Evolutionary conservation across 1,140 invertebrate genomes (phyloP), one percentile per base, ranked within the genome.

Genomic region (Ctenoplectra terminalis): DNA sequence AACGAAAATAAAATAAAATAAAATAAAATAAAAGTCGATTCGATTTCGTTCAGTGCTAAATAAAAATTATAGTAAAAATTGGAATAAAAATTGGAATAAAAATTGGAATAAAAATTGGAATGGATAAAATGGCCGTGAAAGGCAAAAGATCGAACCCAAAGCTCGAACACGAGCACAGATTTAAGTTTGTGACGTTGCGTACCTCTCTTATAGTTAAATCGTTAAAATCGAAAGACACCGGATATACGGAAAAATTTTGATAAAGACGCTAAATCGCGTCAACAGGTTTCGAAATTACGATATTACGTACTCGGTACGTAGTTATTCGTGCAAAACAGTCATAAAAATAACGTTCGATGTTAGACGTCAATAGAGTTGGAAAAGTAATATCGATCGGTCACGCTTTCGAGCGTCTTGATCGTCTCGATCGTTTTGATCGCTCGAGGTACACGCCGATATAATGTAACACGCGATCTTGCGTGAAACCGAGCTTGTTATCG

Each of bases 271-370:
- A 6, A 46, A 46, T 66, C 71, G 60, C 78, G 58, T 67, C 29
- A 48, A 66, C 52, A 15, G n/a, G 52, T 58, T 29, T 43, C 76
- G 56, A 79, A 72, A 46, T 54, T 63, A 80, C 46, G 69, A 34
- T 61, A 72, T 63, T n/a, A 72, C 77, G 54, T 72, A 79, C 77
- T 54, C 69, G 58, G 58, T 80, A 80, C 69, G 69, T 52, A 63
- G 8, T 63, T 52, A 52, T 58, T 46, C 58, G 46, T 63, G 83
- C 83, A 85, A 76, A 85, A 64, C 69, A 77, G 48, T 76, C 54
- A 70, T 77, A 82, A 85, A 85, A 86, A 74, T 69, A 80, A 86
- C 83, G 40, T 86, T 85, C 60, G 40, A 86, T 69, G 72, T 86
- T 43, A 82, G 64, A 67, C 80, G 67, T 73, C 40, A 56, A 84